Base-by-base conservation (phyloP, 2,888 invertebrate genomes). In the Microplitis deprimator region DNA sequence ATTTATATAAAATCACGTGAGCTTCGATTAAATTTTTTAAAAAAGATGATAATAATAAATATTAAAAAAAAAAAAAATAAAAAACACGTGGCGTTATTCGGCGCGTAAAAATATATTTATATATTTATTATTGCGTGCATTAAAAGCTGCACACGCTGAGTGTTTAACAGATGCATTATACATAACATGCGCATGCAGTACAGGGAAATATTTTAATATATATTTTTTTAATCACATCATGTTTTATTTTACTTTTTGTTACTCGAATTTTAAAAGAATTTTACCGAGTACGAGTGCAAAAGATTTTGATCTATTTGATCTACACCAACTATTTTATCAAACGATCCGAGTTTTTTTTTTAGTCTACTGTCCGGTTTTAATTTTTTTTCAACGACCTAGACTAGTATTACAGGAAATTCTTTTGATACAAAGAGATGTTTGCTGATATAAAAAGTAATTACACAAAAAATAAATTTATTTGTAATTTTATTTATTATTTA, bases 151-250 rank as follows among this genome's bases (percentile, higher is more conserved):
- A 61, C 61, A 60, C 70, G 70, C 69, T 70, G 60, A 70, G 60
- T 70, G 60, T 60, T 70, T 70, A 16, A 70, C 60, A 70, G 38
- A 70, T 70, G 61, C 70, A 70, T 38, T 39, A 75, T 76, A 79
- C 75, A 65, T 68, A 78, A 40, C 80, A 81, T 81, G 81, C 81
- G 17, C 81, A 79, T 81, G 81, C 64, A 73, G 39, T 64, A 59
- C 16, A 3, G 41, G 69, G 50, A 7, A 64, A 50, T 68, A 68
- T 8, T 62, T 16, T 5, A n/a, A 20, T 29, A 20, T 61, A 60
- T 39, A 61, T 16, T 7, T 67, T 38, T 67, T 17, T 67, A 5
- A 10, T 5, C 10, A 7, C 29, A 0, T 8, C 10, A 3, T 38
- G 5, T 67, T 67, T 67, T 67, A 41, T 16, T n/a, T 10, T 38